phyloP scores from a whole-genome alignment of 2,888 invertebrate genomes.

The Orthosia incerta region DNA sequence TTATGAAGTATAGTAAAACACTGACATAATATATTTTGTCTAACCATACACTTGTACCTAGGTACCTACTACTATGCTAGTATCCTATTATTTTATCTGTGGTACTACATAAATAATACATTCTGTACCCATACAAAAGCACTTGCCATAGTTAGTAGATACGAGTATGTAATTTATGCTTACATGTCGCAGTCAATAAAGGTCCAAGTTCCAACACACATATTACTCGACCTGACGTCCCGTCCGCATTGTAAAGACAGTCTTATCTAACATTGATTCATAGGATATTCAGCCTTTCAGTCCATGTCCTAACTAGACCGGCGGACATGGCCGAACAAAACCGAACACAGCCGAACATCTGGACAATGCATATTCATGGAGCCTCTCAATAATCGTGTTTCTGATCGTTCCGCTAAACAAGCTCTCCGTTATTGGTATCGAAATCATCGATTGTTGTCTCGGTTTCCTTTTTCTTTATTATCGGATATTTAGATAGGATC shows the following conservation, averaged over 20 bases:
- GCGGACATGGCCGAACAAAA: conserved; percentile 60
- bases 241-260: conserved; percentile 62
- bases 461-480: conserved; percentile 34
- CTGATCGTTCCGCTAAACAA: conserved; percentile 72
- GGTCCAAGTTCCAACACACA: conserved; percentile 40
- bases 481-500: not conserved
- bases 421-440: conserved; percentile 69
- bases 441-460: conserved; percentile 64
- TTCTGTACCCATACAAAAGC: conserved; percentile 2
- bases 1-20: no score
- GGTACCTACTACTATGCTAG: no score
- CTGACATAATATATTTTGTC: not conserved
- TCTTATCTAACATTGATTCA: conserved; percentile 68
- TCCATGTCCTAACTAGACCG: conserved; percentile 50
- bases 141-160: conserved; percentile 40
- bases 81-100: no score
- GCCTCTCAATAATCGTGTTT: conserved; percentile 75
- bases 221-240: conserved; percentile 55
- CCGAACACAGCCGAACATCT: conserved; percentile 76
- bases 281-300: conserved; percentile 65
- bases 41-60: not conserved
- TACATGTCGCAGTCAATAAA: conserved; percentile 33
- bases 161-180: conserved; percentile 30
- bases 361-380: conserved; percentile 82
- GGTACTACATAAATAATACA: conserved; percentile 14